Evolutionary conservation across 1,140 invertebrate species (phyloP).

Genomic region (Triops longicaudatus): DNA sequence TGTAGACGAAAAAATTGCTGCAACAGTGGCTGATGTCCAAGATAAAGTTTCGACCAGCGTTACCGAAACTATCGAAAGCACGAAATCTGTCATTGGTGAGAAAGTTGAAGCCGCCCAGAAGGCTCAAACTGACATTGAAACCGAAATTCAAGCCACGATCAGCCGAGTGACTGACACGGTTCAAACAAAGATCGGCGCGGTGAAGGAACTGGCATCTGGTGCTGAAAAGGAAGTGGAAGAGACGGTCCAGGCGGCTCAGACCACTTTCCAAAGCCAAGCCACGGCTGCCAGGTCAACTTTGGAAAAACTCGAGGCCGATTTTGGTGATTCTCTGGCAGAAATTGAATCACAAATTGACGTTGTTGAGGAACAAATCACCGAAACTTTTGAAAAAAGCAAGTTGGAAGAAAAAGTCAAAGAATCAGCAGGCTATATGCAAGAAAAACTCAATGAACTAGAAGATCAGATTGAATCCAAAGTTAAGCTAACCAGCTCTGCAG

Average conservation of each 20-base stretch:
- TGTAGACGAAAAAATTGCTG: background rate
- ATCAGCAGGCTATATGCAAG: background rate
- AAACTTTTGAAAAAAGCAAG: background rate
- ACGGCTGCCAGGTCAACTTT: background rate
- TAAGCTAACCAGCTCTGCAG: background rate
- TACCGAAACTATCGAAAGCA: conserved; percentile 32
- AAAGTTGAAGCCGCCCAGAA: conserved; percentile 17
- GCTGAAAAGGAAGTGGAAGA: conserved; percentile 4
- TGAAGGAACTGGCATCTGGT: background rate
- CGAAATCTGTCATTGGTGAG: conserved; percentile 34
- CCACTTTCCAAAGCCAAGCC: conserved; percentile 8
- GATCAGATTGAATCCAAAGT: background rate
- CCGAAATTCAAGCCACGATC: background rate
- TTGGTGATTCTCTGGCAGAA: background rate
- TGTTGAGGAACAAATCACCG: background rate
- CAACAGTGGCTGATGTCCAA: background rate
- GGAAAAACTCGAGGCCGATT: background rate
- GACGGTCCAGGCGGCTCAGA: background rate
- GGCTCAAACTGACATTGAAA: background rate
- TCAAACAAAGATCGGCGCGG: background rate
- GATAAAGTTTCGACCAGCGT: conserved; percentile 24
- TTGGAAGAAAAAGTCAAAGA: background rate
- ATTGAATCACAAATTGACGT: background rate
- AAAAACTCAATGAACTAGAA: background rate
- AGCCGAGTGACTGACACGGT: background rate